Percentiles rank a stretch among this genome's conserved stretches.
phyloP scores from a whole-genome alignment of 2,797 vertebrate genomes.

The Pangasius macronema region DNA sequence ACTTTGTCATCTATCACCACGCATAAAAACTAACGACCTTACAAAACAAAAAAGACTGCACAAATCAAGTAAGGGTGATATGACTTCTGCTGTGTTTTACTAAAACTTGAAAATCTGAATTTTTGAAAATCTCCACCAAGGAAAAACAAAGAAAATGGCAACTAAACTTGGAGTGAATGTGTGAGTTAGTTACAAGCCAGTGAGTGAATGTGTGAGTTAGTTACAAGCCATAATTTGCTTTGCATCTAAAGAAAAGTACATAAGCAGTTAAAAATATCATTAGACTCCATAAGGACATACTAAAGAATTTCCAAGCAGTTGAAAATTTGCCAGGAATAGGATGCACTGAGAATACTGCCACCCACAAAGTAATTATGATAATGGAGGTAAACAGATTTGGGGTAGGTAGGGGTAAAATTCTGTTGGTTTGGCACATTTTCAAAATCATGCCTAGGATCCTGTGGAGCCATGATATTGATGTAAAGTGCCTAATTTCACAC shows the following conservation, averaged over 20 bases:
- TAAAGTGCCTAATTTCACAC: not conserved
- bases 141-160: not conserved
- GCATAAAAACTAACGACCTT: not conserved
- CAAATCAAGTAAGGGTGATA: not conserved
- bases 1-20: not conserved
- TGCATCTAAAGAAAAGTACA: not conserved
- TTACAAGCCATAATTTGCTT: too few relatives aligned
- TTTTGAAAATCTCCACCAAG: not conserved
- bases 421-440: not conserved
- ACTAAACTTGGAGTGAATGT: not conserved
- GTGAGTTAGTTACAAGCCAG: not conserved
- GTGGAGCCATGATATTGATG: not conserved
- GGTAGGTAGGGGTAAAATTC: not conserved
- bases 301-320: not conserved
- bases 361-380: not conserved
- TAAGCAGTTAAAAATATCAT: not conserved
- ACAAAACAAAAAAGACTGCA: not conserved
- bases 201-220: not conserved
- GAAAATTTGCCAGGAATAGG: not conserved
- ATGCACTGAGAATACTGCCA: not conserved
- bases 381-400: not conserved
- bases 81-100: not conserved
- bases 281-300: not conserved
- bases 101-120: not conserved
- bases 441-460: not conserved